Conservation (phyloP, 2,888 invertebrate species). For the Chymomyza fuscimana region DNA sequence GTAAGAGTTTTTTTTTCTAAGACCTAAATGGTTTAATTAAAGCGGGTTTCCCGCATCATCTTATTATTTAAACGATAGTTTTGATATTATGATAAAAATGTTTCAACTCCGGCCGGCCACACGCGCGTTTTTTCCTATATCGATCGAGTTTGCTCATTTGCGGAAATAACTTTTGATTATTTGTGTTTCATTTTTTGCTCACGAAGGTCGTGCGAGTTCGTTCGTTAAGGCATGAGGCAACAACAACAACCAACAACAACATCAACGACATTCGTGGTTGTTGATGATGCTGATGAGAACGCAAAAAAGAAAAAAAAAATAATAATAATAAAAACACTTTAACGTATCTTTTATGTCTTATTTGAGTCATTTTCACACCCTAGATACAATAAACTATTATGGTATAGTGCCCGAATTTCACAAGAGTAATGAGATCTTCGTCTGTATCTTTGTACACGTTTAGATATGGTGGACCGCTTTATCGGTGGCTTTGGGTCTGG, state of each 20-base stretch:
- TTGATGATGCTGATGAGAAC: constrained; percentile 33
- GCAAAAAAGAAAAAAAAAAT: constrained; percentile 21
- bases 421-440: constrained; percentile 44
- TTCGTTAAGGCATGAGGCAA: constrained; percentile 64
- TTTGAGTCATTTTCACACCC: constrained; percentile 69
- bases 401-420: constrained; percentile 19
- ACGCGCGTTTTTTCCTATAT: constrained; percentile 42
- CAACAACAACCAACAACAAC: constrained; percentile 15
- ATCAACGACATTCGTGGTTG: background rate
- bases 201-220: constrained; percentile 74
- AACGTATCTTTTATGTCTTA: constrained; percentile 53
- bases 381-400: constrained; percentile 58
- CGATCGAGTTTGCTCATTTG: constrained; percentile 72
- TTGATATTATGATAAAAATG: background rate
- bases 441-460: background rate
- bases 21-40: too few species aligned
- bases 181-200: constrained; percentile 53
- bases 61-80: too few species aligned
- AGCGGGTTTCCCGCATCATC: too few species aligned
- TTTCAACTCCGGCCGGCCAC: constrained; percentile 14
- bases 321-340: constrained; percentile 17
- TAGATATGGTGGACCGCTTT: constrained; percentile 95
- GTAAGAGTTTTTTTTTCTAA: too few species aligned
- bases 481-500: constrained; percentile 91
- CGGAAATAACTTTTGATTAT: constrained; percentile 74